Evolutionary conservation across 2,888 invertebrate genomes (phyloP).

Genomic region (Anthoptus insignis): DNA sequence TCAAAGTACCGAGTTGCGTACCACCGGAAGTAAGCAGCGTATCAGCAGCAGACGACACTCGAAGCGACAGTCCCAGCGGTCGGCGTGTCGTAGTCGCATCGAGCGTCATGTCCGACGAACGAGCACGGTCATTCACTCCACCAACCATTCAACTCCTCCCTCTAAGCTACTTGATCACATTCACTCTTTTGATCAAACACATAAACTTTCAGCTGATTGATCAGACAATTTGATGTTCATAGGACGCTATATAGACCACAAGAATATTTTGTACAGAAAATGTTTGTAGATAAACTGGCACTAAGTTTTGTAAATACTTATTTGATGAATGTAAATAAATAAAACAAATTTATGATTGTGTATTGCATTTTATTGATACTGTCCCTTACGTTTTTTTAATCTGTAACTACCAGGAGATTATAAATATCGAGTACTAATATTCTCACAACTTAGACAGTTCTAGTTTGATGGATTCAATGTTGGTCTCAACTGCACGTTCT

Average conservation of each 20-base stretch:
- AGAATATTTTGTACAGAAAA: slow-evolving; percentile 49
- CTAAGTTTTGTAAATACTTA: slow-evolving; percentile 51
- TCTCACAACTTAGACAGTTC: too few species aligned
- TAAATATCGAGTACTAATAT: too few species aligned
- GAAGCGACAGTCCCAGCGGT: slow-evolving; percentile 74
- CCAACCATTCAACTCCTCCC: slow-evolving; percentile 55
- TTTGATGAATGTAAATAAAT: slow-evolving; percentile 52
- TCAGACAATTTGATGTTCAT: slow-evolving; percentile 40
- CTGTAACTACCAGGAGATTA: too few species aligned
- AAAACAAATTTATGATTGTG: slow-evolving; percentile 44
- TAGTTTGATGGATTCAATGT: too few species aligned
- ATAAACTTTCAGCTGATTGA: slow-evolving; percentile 27
- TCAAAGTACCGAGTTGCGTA: slow-evolving; percentile 76
- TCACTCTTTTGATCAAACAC: slow-evolving; percentile 33
- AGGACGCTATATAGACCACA: slow-evolving; percentile 17
- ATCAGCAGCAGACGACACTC: slow-evolving; percentile 70
- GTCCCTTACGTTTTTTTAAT: too few species aligned
- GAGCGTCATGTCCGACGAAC: slow-evolving; percentile 89
- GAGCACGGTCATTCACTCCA: slow-evolving; percentile 69
- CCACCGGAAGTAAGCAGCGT: slow-evolving; percentile 84
- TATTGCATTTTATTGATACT: neutral
- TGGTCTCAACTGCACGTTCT: too few species aligned
- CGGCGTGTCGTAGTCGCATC: slow-evolving; percentile 88
- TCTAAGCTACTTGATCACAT: slow-evolving; percentile 29
- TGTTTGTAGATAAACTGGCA: slow-evolving; percentile 49